Base-by-base conservation (phyloP, 2,113 vertebrate genomes). In the Puntigrus tetrazona region DNA sequence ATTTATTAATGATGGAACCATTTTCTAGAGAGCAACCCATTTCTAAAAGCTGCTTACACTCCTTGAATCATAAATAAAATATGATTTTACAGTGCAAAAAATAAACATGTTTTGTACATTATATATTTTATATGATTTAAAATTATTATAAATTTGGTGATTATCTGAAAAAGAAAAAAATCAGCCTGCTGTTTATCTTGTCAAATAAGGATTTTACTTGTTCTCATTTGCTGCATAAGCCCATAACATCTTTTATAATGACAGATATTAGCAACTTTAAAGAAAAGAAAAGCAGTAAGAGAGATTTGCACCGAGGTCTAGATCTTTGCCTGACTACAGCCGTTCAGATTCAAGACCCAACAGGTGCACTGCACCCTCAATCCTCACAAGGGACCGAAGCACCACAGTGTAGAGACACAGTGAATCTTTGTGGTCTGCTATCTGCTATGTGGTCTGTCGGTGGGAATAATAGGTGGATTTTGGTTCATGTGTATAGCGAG, bases 401-500 rank as follows among this genome's bases (percentile, higher is more conserved):
- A 27, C 55, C 50, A 78, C 55, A 57, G 29, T 36, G 9, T 77
- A 36, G 29, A 77, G 29, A 34, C 47, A 55, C 41, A 6, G n/a
- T 65, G 13, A 47, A 80, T 65, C 27, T 45, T 80, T 67, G 78
- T 47, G 78, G 55, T 63, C 77, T 79, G 22, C 27, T 61, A 61
- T 63, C 36, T 78, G 22, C 52, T 45, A 38, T 31, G 22, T 78
- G 75, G 76, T 74, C 31, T 78, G 27, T 75, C 16, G 73, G 45
- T 50, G 74, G 47, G 29, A 36, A 77, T 77, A 77, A 77, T 77
- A 3, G 20, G 34, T 78, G 52, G 20, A 18, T 22, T 55, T 78
- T 36, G 36, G 74, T 74, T 59, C 70, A 78, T 72, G 14, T 55
- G 81, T 47, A 72, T 84, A 20, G 43, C 25, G 18, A 77, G n/a